These are phyloP conservation scores for Tipula lateralis DNA, from an alignment of 2,888 invertebrate genomes.

Conservation along the genomic window DNA sequence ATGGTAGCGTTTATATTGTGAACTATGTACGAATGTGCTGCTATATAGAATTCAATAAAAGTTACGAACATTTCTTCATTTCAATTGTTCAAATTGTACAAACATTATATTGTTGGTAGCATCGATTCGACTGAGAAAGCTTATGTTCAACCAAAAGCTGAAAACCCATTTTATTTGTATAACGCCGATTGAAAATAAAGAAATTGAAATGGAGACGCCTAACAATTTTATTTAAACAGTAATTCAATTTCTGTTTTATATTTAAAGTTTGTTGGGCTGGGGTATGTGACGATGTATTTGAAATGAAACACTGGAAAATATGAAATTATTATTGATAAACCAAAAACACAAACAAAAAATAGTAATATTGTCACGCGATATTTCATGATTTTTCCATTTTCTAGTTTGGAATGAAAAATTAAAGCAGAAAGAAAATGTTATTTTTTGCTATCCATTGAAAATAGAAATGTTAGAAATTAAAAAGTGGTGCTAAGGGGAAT, in stretches of 20 bases:
- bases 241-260: not conserved
- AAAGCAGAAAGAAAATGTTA: not conserved
- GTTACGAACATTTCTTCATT: not conserved
- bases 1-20: not conserved
- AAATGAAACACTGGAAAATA: not conserved
- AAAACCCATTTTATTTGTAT: not conserved
- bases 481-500: not conserved
- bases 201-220: constrained; percentile 20
- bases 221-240: not conserved
- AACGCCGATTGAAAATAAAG: not conserved
- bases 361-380: constrained; percentile 14
- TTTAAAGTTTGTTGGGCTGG: not conserved
- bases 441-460: not conserved
- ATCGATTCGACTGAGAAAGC: not conserved
- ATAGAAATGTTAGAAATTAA: constrained; percentile 9
- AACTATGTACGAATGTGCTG: not conserved
- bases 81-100: not conserved
- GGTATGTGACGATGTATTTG: not conserved
- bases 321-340: constrained; percentile 20
- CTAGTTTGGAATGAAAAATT: not conserved
- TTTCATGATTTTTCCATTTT: constrained; percentile 7
- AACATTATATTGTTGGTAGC: not conserved
- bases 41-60: not conserved
- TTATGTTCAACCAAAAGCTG: not conserved
- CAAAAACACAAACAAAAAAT: not conserved